phyloP scores from a whole-genome alignment of 2,113 vertebrate species.

The Calyptommatus sinebrachiatus region DNA sequence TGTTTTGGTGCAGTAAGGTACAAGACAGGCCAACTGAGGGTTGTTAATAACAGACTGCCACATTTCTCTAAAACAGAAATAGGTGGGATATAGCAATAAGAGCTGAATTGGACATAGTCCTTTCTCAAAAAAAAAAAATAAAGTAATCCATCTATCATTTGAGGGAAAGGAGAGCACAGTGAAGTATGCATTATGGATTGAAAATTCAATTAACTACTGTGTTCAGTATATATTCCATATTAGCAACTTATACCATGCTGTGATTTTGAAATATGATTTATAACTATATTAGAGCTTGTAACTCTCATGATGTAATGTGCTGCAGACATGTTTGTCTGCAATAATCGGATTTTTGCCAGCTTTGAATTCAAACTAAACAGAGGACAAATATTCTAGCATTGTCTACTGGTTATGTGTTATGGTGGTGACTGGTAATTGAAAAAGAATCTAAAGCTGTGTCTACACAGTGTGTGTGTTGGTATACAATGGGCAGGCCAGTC shows the following conservation, averaged over 20 bases:
- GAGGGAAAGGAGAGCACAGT: background rate
- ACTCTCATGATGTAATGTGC: background rate
- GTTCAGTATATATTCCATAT: background rate
- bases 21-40: background rate
- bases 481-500: no score
- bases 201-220: background rate
- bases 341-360: background rate
- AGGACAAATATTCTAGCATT: background rate
- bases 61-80: background rate
- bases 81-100: background rate
- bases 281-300: fast-evolving
- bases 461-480: no score
- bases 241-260: conserved; percentile 1
- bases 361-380: conserved; percentile 5
- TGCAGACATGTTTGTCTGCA: background rate
- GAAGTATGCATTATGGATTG: conserved; percentile 25
- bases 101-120: fast-evolving
- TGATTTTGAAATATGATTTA: background rate
- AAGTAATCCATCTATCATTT: conserved; percentile 1
- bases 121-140: background rate
- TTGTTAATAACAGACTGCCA: conserved; percentile 2
- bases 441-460: no score
- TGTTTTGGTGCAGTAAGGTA: background rate
- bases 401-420: background rate
- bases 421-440: background rate